These are phyloP conservation scores for Calyptommatus sinebrachiatus DNA, from an alignment of 2,113 vertebrate genomes.

Conservation along the genomic window DNA sequence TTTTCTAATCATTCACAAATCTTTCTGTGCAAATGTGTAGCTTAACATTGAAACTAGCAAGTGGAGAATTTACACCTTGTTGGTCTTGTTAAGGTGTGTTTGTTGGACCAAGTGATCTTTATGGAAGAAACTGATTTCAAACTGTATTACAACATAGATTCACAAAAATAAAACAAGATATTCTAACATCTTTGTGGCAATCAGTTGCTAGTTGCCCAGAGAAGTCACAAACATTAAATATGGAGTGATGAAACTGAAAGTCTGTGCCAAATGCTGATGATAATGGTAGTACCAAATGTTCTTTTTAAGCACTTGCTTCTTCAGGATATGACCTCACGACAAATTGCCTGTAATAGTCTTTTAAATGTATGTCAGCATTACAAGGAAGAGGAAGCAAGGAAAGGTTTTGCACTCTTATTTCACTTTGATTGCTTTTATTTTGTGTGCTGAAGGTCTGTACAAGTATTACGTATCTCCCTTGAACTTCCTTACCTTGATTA, in stretches of 20 bases:
- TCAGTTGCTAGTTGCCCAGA: background rate
- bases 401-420: background rate
- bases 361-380: background rate
- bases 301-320: conserved; percentile 14
- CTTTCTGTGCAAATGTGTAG: too few relatives aligned
- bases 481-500: background rate
- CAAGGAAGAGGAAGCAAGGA: conserved; percentile 3
- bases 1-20: too few relatives aligned
- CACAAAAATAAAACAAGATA: background rate
- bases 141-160: too few relatives aligned
- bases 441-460: conserved; percentile 21
- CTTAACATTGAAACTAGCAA: too few relatives aligned
- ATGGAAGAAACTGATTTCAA: too few relatives aligned
- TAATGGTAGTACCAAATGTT: background rate
- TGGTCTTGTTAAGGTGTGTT: background rate
- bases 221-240: background rate
- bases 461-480: conserved; percentile 14
- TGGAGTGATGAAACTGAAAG: background rate
- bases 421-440: conserved; percentile 41
- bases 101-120: background rate
- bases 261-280: background rate
- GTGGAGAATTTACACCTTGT: too few relatives aligned
- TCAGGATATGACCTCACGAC: conserved; percentile 14
- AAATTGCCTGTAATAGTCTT: conserved; percentile 25
- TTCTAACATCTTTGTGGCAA: background rate